Percentiles rank a stretch among this genome's conserved stretches.
phyloP scores from a whole-genome alignment of 2,888 invertebrate species.

The Lasiommata megera region DNA sequence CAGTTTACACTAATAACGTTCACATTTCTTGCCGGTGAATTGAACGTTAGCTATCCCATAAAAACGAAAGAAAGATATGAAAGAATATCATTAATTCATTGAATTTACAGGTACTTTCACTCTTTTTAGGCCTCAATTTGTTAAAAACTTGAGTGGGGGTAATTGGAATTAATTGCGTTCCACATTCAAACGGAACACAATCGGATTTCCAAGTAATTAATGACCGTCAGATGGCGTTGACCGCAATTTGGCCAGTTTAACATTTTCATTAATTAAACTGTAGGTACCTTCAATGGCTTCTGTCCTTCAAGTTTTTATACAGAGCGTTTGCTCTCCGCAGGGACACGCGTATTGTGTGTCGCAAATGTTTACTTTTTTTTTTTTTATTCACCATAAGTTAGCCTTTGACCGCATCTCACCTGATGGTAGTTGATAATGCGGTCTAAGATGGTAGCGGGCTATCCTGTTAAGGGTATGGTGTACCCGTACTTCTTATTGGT shows the following conservation, averaged over 20 bases:
- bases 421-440: too few relatives aligned
- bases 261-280: slow-evolving; percentile 6
- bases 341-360: not conserved
- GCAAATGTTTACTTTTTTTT: not conserved
- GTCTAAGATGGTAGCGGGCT: too few relatives aligned
- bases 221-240: slow-evolving; percentile 10
- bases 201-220: slow-evolving; percentile 10
- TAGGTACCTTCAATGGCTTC: not conserved
- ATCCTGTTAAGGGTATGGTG: too few relatives aligned
- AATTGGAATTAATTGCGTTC: slow-evolving; percentile 7
- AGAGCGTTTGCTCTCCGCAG: not conserved
- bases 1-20: too few relatives aligned
- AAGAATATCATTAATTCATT: not conserved
- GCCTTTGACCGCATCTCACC: too few relatives aligned
- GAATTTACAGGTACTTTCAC: not conserved
- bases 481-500: too few relatives aligned
- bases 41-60: too few relatives aligned
- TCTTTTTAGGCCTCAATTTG: not conserved
- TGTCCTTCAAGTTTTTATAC: not conserved
- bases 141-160: slow-evolving; percentile 3
- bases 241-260: slow-evolving; percentile 1
- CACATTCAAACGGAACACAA: slow-evolving; percentile 7
- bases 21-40: too few relatives aligned
- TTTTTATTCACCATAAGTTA: too few relatives aligned
- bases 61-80: too few relatives aligned